Conservation (phyloP, 2,888 invertebrate genomes). For the Heliconius hortense region DNA sequence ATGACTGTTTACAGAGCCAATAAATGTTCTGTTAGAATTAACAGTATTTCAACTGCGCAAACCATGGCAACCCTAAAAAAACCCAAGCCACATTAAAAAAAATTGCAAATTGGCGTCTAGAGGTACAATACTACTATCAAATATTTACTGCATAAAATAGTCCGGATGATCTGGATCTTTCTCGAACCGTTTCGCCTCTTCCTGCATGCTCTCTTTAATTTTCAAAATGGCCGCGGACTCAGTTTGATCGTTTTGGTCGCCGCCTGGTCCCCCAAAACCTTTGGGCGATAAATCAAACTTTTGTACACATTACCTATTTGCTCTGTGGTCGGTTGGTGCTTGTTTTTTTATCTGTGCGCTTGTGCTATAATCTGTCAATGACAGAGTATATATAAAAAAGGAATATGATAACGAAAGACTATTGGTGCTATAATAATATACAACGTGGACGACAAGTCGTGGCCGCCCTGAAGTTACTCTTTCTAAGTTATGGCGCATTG, state of each 20-base stretch:
- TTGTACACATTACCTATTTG: slow-evolving; percentile 45
- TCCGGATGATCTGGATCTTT: slow-evolving; percentile 98
- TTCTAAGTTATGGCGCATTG: too few relatives aligned
- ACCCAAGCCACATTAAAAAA: slow-evolving; percentile 37
- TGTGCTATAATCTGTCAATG: slow-evolving; percentile 17
- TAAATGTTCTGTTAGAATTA: background rate
- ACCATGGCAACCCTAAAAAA: slow-evolving; percentile 26
- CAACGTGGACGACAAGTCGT: too few relatives aligned
- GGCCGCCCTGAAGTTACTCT: too few relatives aligned
- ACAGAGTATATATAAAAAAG: slow-evolving; percentile 5
- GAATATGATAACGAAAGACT: slow-evolving; percentile 10
- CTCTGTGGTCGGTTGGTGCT: slow-evolving; percentile 26
- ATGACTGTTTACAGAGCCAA: background rate
- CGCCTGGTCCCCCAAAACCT: slow-evolving; percentile 80
- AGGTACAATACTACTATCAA: slow-evolving; percentile 7
- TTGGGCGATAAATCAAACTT: slow-evolving; percentile 44
- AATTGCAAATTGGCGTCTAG: slow-evolving; percentile 25
- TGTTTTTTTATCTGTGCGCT: slow-evolving; percentile 16
- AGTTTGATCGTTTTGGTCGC: slow-evolving; percentile 90
- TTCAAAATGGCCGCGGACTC: slow-evolving; percentile 99
- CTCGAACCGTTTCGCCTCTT: slow-evolving; percentile 99
- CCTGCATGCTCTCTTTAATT: slow-evolving; percentile 99
- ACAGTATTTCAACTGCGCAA: background rate
- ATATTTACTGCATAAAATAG: slow-evolving; percentile 96
- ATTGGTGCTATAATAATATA: background rate